Percentiles rank a stretch among this genome's conserved stretches.
Evolutionary conservation across 2,888 invertebrate genomes (phyloP).

Genomic region (Andrena hattorfiana): DNA sequence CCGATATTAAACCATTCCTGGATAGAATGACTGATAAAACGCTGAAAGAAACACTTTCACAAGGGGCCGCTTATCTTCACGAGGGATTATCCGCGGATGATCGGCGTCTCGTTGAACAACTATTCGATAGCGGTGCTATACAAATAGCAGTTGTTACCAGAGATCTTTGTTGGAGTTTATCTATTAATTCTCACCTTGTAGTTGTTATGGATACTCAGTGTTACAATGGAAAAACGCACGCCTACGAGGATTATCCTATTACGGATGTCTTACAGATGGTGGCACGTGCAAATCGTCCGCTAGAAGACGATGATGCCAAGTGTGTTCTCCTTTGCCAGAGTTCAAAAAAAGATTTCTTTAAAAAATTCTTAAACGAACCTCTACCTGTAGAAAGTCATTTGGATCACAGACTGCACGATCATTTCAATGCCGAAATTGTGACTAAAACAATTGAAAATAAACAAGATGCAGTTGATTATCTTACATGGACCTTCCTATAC

Average conservation of each 20-base stretch:
- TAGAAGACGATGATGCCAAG: conserved; percentile 96
- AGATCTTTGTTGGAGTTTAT: conserved; percentile 96
- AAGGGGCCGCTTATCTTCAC: conserved; percentile 99
- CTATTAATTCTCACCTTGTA: conserved; percentile 96
- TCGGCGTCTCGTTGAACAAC: conserved; percentile 95
- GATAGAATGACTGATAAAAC: conserved; percentile 96
- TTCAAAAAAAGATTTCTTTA: conserved; percentile 99
- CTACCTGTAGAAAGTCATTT: conserved; percentile 99
- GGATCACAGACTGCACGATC: conserved; percentile 99
- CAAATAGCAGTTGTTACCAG: conserved; percentile 96
- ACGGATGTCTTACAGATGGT: conserved; percentile 99
- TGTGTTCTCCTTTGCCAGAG: conserved; percentile 98
- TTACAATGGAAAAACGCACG: conserved; percentile 88
- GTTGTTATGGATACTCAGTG: conserved; percentile 98
- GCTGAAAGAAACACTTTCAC: conserved; percentile 95
- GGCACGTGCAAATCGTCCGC: conserved; percentile 97
- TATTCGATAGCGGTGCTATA: conserved; percentile 97
- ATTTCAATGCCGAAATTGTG: conserved; percentile 99
- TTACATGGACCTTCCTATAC: conserved; percentile 99
- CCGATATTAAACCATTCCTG: conserved; percentile 95
- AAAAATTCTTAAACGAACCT: conserved; percentile 98
- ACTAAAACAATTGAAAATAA: conserved; percentile 99
- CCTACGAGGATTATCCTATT: conserved; percentile 99
- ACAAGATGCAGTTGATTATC: conserved; percentile 99
- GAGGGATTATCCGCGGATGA: conserved; percentile 96